These are phyloP conservation scores for Papilio protenor DNA, from an alignment of 2,888 invertebrate genomes.

Conservation along the genomic window DNA sequence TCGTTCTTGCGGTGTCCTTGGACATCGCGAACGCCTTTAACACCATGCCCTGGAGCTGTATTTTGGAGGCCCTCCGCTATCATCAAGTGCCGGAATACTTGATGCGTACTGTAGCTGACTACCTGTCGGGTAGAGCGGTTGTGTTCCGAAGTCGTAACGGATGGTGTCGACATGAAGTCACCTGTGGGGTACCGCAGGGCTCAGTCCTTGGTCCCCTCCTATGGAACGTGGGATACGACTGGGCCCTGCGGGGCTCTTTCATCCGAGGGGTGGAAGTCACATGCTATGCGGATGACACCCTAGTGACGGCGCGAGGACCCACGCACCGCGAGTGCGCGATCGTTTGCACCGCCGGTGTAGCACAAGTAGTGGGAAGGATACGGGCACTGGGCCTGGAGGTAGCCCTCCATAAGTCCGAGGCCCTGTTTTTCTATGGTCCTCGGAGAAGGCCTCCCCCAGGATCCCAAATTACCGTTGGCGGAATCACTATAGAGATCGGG, in stretches of 20 bases:
- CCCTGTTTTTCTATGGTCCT: background rate
- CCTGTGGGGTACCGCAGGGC: conserved; percentile 49
- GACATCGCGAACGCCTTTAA: conserved; percentile 48
- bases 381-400: background rate
- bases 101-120: conserved; percentile 26
- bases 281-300: background rate
- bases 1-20: conserved; percentile 39
- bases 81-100: conserved; percentile 41
- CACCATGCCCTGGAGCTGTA: conserved; percentile 43
- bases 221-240: conserved; percentile 48
- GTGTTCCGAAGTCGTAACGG: background rate
- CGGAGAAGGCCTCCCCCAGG: background rate
- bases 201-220: conserved; percentile 14
- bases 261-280: background rate
- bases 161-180: background rate
- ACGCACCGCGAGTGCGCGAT: background rate
- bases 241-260: background rate
- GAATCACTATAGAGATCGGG: background rate
- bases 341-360: background rate
- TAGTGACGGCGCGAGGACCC: background rate
- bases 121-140: conserved; percentile 11
- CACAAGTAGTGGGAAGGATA: background rate
- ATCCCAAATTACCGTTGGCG: background rate
- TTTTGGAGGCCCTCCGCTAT: conserved; percentile 43
- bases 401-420: background rate